Evolutionary conservation across 1,140 invertebrate genomes (phyloP).

Genomic region (Drosophila obscura): DNA sequence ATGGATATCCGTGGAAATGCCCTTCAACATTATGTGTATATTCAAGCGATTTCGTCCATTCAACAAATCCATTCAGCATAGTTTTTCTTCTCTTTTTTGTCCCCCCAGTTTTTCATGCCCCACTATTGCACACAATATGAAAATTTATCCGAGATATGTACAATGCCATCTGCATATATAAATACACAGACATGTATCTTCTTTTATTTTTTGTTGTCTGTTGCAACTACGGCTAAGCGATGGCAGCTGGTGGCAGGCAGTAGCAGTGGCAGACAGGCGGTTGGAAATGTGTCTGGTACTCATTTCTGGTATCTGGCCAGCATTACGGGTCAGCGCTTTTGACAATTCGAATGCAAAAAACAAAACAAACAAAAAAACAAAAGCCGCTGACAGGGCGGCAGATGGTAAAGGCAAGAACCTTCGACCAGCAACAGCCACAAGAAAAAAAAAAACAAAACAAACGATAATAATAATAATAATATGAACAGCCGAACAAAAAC

Average conservation of each 20-base stretch:
- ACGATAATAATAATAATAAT: background rate
- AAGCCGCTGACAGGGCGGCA: slow-evolving; percentile 65
- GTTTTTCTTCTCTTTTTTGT: background rate
- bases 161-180: background rate
- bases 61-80: background rate
- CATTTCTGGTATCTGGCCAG: slow-evolving; percentile 52
- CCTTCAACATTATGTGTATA: too few species aligned
- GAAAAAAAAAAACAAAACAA: background rate
- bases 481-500: slow-evolving; percentile 9
- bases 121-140: slow-evolving; percentile 1
- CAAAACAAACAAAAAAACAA: slow-evolving; percentile 24
- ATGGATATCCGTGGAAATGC: too few species aligned
- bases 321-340: slow-evolving; percentile 64
- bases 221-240: slow-evolving; percentile 14
- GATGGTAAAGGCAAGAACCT: slow-evolving; percentile 47
- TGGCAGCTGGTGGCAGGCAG: too few species aligned
- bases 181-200: background rate
- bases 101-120: background rate
- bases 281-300: slow-evolving; percentile 5
- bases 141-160: too few species aligned
- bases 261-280: background rate
- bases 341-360: slow-evolving; percentile 57
- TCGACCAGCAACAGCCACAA: slow-evolving; percentile 2
- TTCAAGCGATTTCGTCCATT: background rate
- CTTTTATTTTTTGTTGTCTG: background rate